phyloP scores from a whole-genome alignment of 2,888 invertebrate genomes.

The Dolichopus griseipennis region DNA sequence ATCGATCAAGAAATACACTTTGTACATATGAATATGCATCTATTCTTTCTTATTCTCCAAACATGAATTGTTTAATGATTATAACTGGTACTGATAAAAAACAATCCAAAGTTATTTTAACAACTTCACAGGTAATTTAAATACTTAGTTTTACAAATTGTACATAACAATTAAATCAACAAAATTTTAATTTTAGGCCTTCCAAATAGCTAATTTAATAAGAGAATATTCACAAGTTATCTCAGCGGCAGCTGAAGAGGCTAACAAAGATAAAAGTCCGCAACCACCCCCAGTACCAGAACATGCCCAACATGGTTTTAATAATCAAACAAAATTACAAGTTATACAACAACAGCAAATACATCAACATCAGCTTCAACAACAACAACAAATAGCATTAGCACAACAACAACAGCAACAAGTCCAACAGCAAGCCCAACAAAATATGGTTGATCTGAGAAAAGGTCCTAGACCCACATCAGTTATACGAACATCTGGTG shows the following conservation, averaged over 20 bases:
- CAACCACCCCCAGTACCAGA: constrained; percentile 25
- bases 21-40: constrained; percentile 87
- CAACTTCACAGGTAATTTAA: constrained; percentile 70
- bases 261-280: constrained; percentile 22
- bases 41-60: constrained; percentile 84
- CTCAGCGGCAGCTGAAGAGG: constrained; percentile 32
- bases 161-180: too few species aligned
- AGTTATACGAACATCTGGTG: constrained; percentile 26
- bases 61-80: constrained; percentile 85
- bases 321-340: constrained; percentile 18
- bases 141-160: neutral
- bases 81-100: constrained; percentile 84
- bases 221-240: constrained; percentile 75
- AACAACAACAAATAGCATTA: neutral
- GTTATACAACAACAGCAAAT: constrained; percentile 20
- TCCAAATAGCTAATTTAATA: constrained; percentile 86
- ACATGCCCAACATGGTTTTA: constrained; percentile 21
- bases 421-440: constrained; percentile 16
- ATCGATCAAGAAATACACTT: constrained; percentile 76
- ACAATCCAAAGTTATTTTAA: constrained; percentile 88
- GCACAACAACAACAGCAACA: constrained; percentile 2
- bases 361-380: constrained; percentile 13
- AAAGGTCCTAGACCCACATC: constrained; percentile 27
- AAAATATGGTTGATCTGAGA: constrained; percentile 21
- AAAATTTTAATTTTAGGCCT: constrained; percentile 53